These are phyloP conservation scores for Apotomis betuletana DNA, from an alignment of 2,888 invertebrate species.

Conservation along the genomic window DNA sequence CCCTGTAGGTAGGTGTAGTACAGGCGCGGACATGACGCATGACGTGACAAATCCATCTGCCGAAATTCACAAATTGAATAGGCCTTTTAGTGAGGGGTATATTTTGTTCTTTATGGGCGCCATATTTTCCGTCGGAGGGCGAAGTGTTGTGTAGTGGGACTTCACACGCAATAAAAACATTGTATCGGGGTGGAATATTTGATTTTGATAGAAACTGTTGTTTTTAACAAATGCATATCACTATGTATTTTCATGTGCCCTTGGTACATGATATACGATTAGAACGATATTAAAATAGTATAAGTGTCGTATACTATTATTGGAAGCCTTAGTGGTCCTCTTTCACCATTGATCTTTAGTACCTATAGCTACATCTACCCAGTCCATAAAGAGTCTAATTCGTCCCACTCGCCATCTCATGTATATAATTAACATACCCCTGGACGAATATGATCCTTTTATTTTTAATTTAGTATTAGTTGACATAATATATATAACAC, in stretches of 20 bases:
- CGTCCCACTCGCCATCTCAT: no score
- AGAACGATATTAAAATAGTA: no score
- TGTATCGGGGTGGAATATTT: neutral
- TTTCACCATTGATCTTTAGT: no score
- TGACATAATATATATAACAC: no score
- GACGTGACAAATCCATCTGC: conserved; percentile 61
- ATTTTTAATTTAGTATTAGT: no score
- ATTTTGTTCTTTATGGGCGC: conserved; percentile 34
- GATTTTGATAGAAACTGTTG: conserved; percentile 2
- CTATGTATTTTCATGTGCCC: neutral
- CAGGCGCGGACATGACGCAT: conserved; percentile 53
- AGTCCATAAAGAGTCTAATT: no score
- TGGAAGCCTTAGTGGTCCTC: no score
- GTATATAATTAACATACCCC: no score
- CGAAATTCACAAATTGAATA: conserved; percentile 54
- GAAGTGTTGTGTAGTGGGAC: conserved; percentile 27
- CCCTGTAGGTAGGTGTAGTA: neutral
- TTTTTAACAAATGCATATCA: neutral
- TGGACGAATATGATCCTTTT: no score
- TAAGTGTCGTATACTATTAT: no score
- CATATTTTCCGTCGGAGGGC: conserved; percentile 18
- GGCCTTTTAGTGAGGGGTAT: conserved; percentile 47
- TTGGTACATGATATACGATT: no score
- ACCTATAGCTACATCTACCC: no score
- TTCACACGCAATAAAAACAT: conserved; percentile 26